A percentile compares a stretch with the other conserved stretches of the same genome.
phyloP scores from a whole-genome alignment of 2,113 vertebrate genomes.

The Dermatemys mawii region DNA sequence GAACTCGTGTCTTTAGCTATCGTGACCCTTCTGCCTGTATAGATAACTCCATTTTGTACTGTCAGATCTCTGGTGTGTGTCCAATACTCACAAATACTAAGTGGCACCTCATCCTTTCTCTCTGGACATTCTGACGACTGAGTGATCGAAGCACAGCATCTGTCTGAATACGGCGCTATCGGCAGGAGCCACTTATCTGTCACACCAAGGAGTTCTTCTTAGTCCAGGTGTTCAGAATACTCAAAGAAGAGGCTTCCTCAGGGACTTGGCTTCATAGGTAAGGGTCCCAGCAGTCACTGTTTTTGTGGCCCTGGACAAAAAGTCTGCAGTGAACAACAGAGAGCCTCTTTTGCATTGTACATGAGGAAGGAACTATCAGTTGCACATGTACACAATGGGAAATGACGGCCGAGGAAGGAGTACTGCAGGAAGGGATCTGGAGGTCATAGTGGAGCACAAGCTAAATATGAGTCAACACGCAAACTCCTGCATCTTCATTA shows the following conservation, averaged over 20 bases:
- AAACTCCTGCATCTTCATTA: not conserved
- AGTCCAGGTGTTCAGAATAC: not conserved
- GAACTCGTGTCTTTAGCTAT: not conserved
- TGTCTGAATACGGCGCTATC: not conserved
- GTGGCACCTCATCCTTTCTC: not conserved
- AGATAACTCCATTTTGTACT: not conserved
- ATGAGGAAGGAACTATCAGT: too few species aligned
- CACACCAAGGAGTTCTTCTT: not conserved
- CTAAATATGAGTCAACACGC: too few species aligned
- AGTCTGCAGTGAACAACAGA: not conserved
- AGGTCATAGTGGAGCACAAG: too few species aligned
- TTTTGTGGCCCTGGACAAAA: not conserved
- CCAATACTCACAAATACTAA: not conserved
- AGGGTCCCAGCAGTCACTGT: not conserved
- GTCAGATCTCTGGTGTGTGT: not conserved
- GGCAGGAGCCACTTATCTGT: not conserved
- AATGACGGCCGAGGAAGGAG: too few species aligned
- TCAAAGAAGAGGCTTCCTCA: fast-evolving
- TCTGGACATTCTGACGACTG: not conserved
- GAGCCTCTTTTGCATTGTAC: not conserved
- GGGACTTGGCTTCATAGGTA: not conserved
- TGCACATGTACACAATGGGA: too few species aligned
- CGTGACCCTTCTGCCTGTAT: not conserved
- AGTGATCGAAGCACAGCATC: not conserved
- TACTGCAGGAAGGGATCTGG: too few species aligned